A percentile compares a stretch with the other conserved stretches of the same genome.
These are phyloP conservation scores for Physeter macrocephalus DNA, from an alignment of 2,113 vertebrate genomes.

Conservation along the genomic window DNA sequence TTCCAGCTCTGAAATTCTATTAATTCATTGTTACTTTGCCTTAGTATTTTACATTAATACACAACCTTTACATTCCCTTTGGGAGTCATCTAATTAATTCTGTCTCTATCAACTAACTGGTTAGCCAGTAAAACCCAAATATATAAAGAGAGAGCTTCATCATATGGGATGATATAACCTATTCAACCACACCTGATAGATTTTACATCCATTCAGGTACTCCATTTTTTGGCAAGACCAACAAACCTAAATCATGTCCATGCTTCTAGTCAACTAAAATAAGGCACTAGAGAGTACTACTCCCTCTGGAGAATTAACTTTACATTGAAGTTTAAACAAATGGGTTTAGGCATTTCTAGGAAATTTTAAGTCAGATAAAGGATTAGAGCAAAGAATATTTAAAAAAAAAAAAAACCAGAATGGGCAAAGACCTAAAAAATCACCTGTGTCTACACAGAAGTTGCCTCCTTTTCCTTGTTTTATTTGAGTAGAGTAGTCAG, in stretches of 20 bases:
- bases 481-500: not conserved
- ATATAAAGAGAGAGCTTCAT: not conserved
- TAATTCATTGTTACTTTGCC: conserved; percentile 1
- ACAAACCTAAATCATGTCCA: not conserved
- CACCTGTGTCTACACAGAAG: not conserved
- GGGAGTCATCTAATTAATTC: not conserved
- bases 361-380: conserved; percentile 27
- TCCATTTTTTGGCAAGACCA: not conserved
- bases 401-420: not conserved
- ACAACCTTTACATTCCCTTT: not conserved
- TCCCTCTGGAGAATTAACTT: conserved; percentile 26
- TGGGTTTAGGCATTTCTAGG: not conserved
- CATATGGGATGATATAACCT: not conserved
- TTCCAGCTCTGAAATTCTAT: not conserved
- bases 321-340: not conserved
- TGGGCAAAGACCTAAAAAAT: not conserved
- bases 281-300: not conserved
- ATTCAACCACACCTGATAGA: not conserved
- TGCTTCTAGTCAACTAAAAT: conserved; percentile 17
- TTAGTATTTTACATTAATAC: not conserved
- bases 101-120: not conserved
- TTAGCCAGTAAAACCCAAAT: conserved; percentile 1
- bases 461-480: not conserved
- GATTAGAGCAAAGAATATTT: not conserved
- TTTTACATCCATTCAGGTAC: not conserved